Evolutionary conservation across 2,888 invertebrate species (phyloP).

Genomic region (Bedellia somnulentella): DNA sequence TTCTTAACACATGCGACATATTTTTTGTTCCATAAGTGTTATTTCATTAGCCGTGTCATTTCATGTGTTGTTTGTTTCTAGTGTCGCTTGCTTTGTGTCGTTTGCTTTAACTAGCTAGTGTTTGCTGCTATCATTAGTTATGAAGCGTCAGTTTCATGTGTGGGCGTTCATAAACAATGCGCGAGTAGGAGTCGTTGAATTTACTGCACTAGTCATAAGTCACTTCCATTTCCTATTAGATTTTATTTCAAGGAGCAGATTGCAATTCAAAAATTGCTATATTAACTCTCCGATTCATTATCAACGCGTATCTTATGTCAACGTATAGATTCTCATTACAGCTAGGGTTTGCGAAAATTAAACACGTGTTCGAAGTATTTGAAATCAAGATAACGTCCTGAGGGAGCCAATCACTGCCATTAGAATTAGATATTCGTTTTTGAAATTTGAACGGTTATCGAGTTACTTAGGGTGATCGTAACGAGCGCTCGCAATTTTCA

Average conservation of each 20-base stretch:
- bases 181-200: slow-evolving; percentile 1
- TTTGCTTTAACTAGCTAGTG: slow-evolving; percentile 1
- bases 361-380: slow-evolving; percentile 54
- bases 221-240: no score
- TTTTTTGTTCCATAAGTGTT: slow-evolving; percentile 51
- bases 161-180: slow-evolving; percentile 12
- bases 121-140: slow-evolving; percentile 16
- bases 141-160: slow-evolving; percentile 18
- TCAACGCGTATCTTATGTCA: no score
- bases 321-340: no score
- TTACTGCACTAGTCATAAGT: no score
- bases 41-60: slow-evolving; percentile 48
- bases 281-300: no score
- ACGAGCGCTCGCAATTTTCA: slow-evolving; percentile 6
- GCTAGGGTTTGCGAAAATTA: slow-evolving; percentile 42
- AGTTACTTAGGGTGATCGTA: slow-evolving; percentile 36
- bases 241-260: no score
- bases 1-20: slow-evolving; percentile 40
- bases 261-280: no score
- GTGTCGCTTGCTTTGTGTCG: slow-evolving; percentile 8
- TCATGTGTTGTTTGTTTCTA: slow-evolving; percentile 17
- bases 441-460: slow-evolving; percentile 42
- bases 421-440: slow-evolving; percentile 51
- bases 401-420: slow-evolving; percentile 56
- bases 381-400: slow-evolving; percentile 56